phyloP scores from a whole-genome alignment of 2,888 invertebrate genomes.

The Parnassius apollo region DNA sequence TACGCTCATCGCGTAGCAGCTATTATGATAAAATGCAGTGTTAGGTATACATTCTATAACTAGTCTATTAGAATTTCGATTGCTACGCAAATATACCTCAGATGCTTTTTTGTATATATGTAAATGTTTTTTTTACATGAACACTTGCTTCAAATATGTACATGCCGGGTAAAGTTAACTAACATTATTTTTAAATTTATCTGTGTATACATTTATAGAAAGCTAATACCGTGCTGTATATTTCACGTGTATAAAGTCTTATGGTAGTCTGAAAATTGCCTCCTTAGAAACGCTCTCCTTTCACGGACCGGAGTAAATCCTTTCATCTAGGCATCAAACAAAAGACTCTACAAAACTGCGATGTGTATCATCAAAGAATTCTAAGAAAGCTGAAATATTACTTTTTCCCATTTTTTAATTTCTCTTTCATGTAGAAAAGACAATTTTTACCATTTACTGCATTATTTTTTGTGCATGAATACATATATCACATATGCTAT shows the following conservation, averaged over 20 bases:
- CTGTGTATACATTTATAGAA: too few relatives aligned
- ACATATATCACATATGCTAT: background rate
- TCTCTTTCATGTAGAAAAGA: background rate
- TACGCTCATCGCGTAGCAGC: too few relatives aligned
- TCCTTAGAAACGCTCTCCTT: constrained; percentile 9
- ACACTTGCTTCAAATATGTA: too few relatives aligned
- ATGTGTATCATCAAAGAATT: constrained; percentile 4
- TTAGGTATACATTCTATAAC: too few relatives aligned
- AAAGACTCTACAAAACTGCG: constrained; percentile 11
- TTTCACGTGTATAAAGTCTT: constrained; percentile 4
- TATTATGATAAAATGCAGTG: too few relatives aligned
- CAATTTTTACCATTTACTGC: too few relatives aligned
- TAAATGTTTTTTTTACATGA: too few relatives aligned
- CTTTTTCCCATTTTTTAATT: background rate
- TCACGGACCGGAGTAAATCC: constrained; percentile 17
- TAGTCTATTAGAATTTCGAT: too few relatives aligned
- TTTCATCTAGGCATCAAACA: constrained; percentile 17
- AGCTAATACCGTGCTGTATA: background rate
- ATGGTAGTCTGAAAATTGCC: constrained; percentile 4
- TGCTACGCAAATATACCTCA: too few relatives aligned
- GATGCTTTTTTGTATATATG: too few relatives aligned
- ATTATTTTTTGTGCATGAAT: background rate
- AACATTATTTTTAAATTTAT: too few relatives aligned
- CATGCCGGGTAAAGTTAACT: too few relatives aligned
- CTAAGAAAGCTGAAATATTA: constrained; percentile 1